Base-by-base conservation (phyloP, 2,113 vertebrate species). In the Chrysochloris asiatica region DNA sequence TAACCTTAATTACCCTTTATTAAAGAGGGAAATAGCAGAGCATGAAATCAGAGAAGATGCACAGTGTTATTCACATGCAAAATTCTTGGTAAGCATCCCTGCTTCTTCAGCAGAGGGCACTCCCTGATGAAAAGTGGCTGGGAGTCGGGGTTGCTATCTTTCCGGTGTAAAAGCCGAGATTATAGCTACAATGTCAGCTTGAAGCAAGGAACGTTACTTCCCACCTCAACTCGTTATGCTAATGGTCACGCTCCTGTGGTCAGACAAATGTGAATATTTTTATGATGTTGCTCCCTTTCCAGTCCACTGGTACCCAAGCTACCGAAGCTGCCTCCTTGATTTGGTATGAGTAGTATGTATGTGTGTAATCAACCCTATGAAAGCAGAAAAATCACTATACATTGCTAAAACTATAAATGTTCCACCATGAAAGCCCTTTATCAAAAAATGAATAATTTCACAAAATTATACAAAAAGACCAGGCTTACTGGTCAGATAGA, bases 101-200 rank as follows among this genome's bases (percentile, higher is more conserved):
- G 79, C 92, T 91, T 96, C 94, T 96, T 98, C 97, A 96, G 96
- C 97, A 97, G 97, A 98, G 96, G 97, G 97, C 97, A 95, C 93
- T 97, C 96, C 97, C 93, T 95, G 94, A 96, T 96, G 97, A 88
- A 92, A 93, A 97, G 95, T 96, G 94, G 67, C 91, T 95, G 92
- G 92, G 91, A 96, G 50, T 7, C 1, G 78, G 91, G 79, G 94
- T 97, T 88, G 88, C 63, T 93, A 41, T 79, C 0, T 95, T 92
- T 75, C 78, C 24, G 69, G 61, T 61, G 59, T 36, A 75, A 4
- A 24, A 91, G 73, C 52, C 26, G 86, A 95, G 85, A 85, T 72
- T 43, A 59, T 9, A 80, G 87, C 67, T 59, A 75, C 72, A 90
- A 43, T 21, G 22, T 89, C 89, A 86, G 59, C 38, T 69, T 72